phyloP scores from a whole-genome alignment of 2,797 vertebrate species.

The Selene dorsalis region DNA sequence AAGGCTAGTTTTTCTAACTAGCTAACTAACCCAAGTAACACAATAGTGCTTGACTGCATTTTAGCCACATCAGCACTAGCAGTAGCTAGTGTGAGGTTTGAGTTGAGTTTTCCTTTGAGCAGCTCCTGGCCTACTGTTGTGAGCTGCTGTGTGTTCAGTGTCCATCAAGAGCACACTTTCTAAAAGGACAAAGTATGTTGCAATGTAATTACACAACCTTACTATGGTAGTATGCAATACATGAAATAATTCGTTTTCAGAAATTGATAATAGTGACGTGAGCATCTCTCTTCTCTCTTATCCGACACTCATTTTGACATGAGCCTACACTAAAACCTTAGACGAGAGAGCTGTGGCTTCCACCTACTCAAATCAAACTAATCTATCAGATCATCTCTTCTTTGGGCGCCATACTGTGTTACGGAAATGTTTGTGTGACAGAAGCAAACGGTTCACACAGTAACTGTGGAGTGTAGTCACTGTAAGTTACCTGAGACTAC shows the following conservation, averaged over 20 bases:
- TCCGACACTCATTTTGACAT: background rate
- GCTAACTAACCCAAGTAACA: background rate
- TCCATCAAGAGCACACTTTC: background rate
- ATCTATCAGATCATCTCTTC: constrained; percentile 3
- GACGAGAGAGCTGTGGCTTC: background rate
- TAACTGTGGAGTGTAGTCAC: too few species aligned
- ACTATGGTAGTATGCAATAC: background rate
- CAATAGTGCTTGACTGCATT: background rate
- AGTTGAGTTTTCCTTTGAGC: background rate
- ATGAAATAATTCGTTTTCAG: background rate
- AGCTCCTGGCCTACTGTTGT: background rate
- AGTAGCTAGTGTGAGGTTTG: background rate
- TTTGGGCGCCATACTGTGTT: background rate
- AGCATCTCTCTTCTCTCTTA: background rate
- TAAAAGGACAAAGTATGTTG: background rate
- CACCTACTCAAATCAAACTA: constrained; percentile 6
- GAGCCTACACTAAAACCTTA: background rate
- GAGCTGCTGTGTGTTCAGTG: background rate
- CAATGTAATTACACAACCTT: background rate
- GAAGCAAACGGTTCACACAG: background rate
- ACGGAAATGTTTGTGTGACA: constrained; percentile 4
- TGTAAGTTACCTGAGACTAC: constrained; percentile 90
- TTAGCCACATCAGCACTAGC: background rate
- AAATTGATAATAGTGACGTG: background rate
- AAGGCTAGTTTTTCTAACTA: background rate